These are phyloP conservation scores for Coregonus suidteri DNA, from an alignment of 2,797 vertebrate species.

Conservation along the genomic window DNA sequence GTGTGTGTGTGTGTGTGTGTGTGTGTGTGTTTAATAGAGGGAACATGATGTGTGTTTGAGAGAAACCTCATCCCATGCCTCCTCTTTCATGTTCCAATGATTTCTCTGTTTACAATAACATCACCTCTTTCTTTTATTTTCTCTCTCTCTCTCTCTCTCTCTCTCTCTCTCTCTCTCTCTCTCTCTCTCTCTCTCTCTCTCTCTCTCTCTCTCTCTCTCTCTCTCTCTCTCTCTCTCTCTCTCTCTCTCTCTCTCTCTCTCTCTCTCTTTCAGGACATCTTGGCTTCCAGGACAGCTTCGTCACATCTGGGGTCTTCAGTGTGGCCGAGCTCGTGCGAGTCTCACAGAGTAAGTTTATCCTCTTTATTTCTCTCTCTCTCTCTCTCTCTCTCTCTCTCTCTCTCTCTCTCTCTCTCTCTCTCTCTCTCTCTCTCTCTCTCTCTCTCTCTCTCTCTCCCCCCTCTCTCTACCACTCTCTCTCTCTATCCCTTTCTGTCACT, in stretches of 20 bases:
- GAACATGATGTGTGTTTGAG: not conserved
- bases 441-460: slow-evolving; percentile 57
- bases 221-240: too few relatives aligned
- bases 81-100: not conserved
- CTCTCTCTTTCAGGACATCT: slow-evolving; percentile 87
- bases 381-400: not conserved
- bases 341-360: slow-evolving; percentile 89
- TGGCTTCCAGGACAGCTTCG: slow-evolving; percentile 98
- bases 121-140: slow-evolving; percentile 26
- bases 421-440: slow-evolving; percentile 10
- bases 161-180: too few relatives aligned
- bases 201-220: not conserved
- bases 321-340: slow-evolving; percentile 96
- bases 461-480: too few relatives aligned
- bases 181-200: not conserved
- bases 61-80: not conserved
- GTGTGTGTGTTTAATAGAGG: not conserved
- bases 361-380: not conserved
- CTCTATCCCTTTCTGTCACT: too few relatives aligned
- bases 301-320: slow-evolving; percentile 97
- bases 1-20: not conserved
- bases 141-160: too few relatives aligned
- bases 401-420: too few relatives aligned
- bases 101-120: not conserved
- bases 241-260: slow-evolving; percentile 3